Percentiles rank a stretch among this genome's conserved stretches.
Conservation (phyloP, 2,888 invertebrate genomes). For the Andrena fulva region DNA sequence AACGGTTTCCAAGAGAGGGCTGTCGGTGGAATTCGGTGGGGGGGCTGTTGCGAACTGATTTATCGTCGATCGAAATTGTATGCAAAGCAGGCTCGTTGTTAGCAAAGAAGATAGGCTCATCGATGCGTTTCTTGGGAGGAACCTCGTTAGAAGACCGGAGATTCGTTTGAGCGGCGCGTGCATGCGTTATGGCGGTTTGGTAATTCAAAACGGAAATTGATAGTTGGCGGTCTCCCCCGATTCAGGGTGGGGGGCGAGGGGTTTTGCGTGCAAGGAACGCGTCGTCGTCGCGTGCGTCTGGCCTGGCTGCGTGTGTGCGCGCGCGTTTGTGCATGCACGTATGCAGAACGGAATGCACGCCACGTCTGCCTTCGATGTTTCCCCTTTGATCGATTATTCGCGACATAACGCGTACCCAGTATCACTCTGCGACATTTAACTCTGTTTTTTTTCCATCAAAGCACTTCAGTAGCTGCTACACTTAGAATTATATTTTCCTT, state of each 20-base stretch:
- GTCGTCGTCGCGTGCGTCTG: slow-evolving; percentile 16
- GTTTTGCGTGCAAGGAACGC: slow-evolving; percentile 59
- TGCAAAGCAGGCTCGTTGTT: slow-evolving; percentile 31
- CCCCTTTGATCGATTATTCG: slow-evolving; percentile 54
- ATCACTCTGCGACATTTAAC: slow-evolving; percentile 44
- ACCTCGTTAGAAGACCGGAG: slow-evolving; percentile 70
- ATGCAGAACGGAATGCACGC: background rate
- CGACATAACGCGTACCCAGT: slow-evolving; percentile 10
- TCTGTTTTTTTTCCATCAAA: background rate
- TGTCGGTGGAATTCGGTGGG: background rate
- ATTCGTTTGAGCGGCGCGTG: slow-evolving; percentile 76
- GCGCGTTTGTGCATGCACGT: slow-evolving; percentile 8
- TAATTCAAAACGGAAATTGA: slow-evolving; percentile 83
- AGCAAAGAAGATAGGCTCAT: slow-evolving; percentile 45
- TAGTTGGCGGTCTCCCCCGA: slow-evolving; percentile 76
- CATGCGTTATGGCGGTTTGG: slow-evolving; percentile 76
- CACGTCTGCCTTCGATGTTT: slow-evolving; percentile 41
- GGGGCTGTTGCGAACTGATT: background rate
- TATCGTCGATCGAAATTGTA: slow-evolving; percentile 20
- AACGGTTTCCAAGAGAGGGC: background rate
- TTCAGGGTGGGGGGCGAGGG: slow-evolving; percentile 22
- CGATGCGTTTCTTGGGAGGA: slow-evolving; percentile 64
- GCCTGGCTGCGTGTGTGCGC: background rate
- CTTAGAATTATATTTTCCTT: slow-evolving; percentile 17
- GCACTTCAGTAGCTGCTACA: background rate